Base-by-base conservation (phyloP, 2,888 invertebrate species). In the Netelia inedita region DNA sequence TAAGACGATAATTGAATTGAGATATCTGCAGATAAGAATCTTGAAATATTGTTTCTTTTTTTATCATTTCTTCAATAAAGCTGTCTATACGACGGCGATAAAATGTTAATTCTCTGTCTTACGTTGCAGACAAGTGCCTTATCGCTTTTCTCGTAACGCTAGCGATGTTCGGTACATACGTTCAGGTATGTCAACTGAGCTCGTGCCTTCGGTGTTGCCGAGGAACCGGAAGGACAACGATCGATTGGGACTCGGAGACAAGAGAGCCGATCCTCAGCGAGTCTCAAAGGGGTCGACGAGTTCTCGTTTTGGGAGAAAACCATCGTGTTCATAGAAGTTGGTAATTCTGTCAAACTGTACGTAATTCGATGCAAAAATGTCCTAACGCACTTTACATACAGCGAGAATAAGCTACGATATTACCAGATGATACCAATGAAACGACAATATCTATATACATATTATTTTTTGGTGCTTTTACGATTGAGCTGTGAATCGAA, bases 141-240 rank as follows among this genome's bases (percentile, higher is more conserved):
- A 94, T 94, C 1, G 78, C 95, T 0, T 81, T 95, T 0, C 96
- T 97, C 96, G 81, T 94, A 0, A 85, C 94, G 2, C 89, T 97
- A 61, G 94, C 95, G 0, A 74, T 94, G 1, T 90, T 94, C 10
- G 96, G 96, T 0, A 94, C 95, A 86, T 90, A 93, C 46, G 94
- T 95, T 88, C 97, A 84, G 79, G 63, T 69, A 14, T 59, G 76
- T 21, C 80, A 61, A 61, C 11, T 73, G n/a, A 53, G 57, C 55
- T 76, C 65, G 16, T 55, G 61, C 14, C 10, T 63, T 46, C 66
- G 78, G 11, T 86, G 82, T 46, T 81, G 76, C 21, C 72, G 83
- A 28, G 1, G 46, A 50, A n/a, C 23, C 2, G 41, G 53, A 28
- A 65, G 55, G 10, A 79, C 73, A 3, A 79, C 76, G 11, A 71